These are phyloP conservation scores for Drosophila parvula DNA, from an alignment of 1,140 invertebrate species.

Conservation along the genomic window DNA sequence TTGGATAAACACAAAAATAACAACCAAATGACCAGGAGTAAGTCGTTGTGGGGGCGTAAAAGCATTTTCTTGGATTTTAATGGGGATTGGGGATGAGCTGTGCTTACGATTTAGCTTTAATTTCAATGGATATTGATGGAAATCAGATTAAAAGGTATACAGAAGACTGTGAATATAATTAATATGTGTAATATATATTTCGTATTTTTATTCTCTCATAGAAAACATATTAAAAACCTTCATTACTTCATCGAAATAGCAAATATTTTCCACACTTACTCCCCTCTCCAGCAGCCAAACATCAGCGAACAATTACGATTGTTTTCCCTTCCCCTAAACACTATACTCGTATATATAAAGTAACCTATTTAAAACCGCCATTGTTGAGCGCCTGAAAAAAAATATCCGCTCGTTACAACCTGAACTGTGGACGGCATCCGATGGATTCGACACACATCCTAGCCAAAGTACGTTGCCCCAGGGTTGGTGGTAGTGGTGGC, in stretches of 20 bases:
- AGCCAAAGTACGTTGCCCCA: constrained; percentile 47
- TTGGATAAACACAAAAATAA: constrained; percentile 6
- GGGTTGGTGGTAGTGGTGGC: constrained; percentile 49
- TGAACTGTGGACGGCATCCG: constrained; percentile 37
- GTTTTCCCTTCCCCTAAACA: constrained; percentile 1
- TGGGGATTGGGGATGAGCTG: no score
- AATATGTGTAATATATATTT: no score
- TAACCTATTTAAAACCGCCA: constrained; percentile 39
- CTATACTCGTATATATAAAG: background rate
- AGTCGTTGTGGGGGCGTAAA: background rate
- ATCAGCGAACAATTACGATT: constrained; percentile 5
- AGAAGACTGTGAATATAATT: background rate
- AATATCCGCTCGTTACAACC: constrained; percentile 9
- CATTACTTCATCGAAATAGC: background rate
- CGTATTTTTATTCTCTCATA: no score
- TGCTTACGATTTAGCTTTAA: background rate
- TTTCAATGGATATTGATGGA: constrained; percentile 2
- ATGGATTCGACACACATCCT: constrained; percentile 50
- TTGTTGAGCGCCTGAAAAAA: constrained; percentile 19
- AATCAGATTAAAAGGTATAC: background rate
- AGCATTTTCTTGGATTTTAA: constrained; percentile 5
- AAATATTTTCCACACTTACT: constrained; percentile 3
- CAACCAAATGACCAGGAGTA: constrained; percentile 3
- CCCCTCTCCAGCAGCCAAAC: background rate
- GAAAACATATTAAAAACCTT: background rate